phyloP scores from a whole-genome alignment of 2,888 invertebrate genomes.

The Tiphia femorata region DNA sequence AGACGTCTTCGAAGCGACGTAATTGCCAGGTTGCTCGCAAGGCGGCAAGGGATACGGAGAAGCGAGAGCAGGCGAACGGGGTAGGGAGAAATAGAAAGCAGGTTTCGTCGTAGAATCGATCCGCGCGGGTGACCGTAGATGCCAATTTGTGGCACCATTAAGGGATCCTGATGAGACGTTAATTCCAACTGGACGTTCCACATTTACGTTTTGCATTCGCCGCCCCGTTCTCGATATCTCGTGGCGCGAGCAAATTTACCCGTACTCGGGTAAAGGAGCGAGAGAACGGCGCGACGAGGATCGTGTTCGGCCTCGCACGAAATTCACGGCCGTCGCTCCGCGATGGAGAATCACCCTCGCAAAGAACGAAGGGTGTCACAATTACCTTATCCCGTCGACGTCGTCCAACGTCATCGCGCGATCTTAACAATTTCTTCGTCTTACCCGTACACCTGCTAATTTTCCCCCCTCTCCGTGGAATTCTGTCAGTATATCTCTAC shows the following conservation, averaged over 20 bases:
- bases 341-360: background rate
- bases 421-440: background rate
- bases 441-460: no score
- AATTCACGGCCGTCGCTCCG: constrained; percentile 7
- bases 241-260: background rate
- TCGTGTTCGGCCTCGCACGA: background rate
- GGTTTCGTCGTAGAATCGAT: no score
- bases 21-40: no score
- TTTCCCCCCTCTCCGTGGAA: no score
- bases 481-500: no score
- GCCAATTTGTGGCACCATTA: background rate
- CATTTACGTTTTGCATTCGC: background rate
- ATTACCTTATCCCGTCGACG: background rate
- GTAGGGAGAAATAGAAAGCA: no score
- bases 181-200: no score
- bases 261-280: constrained; percentile 6
- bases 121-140: no score
- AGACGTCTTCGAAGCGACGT: no score
- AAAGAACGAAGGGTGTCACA: background rate
- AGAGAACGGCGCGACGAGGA: no score
- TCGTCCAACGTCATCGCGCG: background rate
- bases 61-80: no score
- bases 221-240: background rate
- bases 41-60: no score
- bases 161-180: background rate